Evolutionary conservation across 2,797 vertebrate genomes (phyloP).

Genomic region (Phrynocephalus guinanensis): DNA sequence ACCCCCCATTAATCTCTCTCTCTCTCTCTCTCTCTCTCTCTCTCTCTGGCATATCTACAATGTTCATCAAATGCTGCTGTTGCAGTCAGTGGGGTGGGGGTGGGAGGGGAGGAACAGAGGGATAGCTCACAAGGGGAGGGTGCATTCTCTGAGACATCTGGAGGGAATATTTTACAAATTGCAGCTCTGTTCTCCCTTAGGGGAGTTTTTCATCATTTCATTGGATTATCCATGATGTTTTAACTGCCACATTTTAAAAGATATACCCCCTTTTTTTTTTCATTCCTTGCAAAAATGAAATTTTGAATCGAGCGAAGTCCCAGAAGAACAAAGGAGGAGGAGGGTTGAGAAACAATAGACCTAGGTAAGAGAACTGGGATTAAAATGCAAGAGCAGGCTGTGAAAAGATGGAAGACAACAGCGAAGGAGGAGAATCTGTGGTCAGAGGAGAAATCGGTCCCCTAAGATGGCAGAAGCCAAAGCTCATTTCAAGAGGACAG

Average conservation of each 20-base stretch:
- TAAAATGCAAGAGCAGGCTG: conserved; percentile 51
- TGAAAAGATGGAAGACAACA: conserved; percentile 56
- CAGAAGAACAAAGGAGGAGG: background rate
- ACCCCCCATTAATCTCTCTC: background rate
- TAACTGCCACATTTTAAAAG: conserved; percentile 50
- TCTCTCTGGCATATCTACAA: conserved; percentile 46
- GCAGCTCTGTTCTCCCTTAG: conserved; percentile 70
- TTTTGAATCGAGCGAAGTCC: conserved; percentile 66
- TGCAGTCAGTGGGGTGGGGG: background rate
- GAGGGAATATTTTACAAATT: conserved; percentile 69
- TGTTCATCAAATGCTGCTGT: conserved; percentile 50
- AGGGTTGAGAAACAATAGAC: conserved; percentile 41
- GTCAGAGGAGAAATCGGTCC: conserved; percentile 2
- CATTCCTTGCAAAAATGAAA: conserved; percentile 58
- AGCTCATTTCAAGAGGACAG: background rate
- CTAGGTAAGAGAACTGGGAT: conserved; percentile 60
- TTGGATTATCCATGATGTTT: conserved; percentile 75
- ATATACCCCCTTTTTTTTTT: conserved; percentile 14
- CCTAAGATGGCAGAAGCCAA: background rate
- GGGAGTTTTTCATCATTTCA: conserved; percentile 61
- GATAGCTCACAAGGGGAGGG: conserved; percentile 31
- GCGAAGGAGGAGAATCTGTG: background rate
- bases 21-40: background rate
- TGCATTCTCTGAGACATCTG: conserved; percentile 57
- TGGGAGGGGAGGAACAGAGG: background rate